Evolutionary conservation across 2,113 vertebrate genomes (phyloP), one percentile per base, ranked within the genome.

Genomic region (Siniperca knerii): DNA sequence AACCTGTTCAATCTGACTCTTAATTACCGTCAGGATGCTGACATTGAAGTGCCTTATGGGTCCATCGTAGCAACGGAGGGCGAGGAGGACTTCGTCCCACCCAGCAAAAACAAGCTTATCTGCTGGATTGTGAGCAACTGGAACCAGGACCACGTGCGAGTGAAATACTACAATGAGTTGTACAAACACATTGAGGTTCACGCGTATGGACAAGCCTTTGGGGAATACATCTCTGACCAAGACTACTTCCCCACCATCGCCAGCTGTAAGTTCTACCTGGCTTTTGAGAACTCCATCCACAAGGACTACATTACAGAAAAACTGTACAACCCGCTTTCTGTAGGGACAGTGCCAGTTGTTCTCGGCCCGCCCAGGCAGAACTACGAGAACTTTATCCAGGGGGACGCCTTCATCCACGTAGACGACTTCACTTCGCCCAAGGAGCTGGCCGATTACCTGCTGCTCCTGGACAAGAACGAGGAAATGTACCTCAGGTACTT

Each of bases 91-190:
- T 98, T 98, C 89, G 97, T 98, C 87, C 96, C 98, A 23, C 97
- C 98, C 50, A 99, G 96, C 92, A 99, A 99, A 94, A 97, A 96
- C 93, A 98, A 97, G 84, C 81, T 99, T 77, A 97, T 98, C 15
- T 99, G 98, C 91, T 99, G 98, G 98, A 97, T 99, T 42, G 98
- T 99, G 33, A 99, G 98, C 94, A 98, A 99, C 95, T 99, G 98
- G 98, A 99, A 99, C 84, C 97, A 97, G n/a, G 93, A 99, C 23
- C 97, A 99, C 1, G 93, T 97, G 21, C 95, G 97, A 82, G 98
- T 98, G 75, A 99, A 99, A 90, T 99, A 99, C 93, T 99, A 99
- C 92, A 98, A 99, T 8, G 97, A 99, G 89, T 94, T 99, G 15
- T 97, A 97, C 95, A 99, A 99, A 92, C 97, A 98, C 88, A 97